A percentile compares a stretch with the other conserved stretches of the same genome.
Conservation (phyloP, 1,140 invertebrate species). For the Bactericera cockerelli region DNA sequence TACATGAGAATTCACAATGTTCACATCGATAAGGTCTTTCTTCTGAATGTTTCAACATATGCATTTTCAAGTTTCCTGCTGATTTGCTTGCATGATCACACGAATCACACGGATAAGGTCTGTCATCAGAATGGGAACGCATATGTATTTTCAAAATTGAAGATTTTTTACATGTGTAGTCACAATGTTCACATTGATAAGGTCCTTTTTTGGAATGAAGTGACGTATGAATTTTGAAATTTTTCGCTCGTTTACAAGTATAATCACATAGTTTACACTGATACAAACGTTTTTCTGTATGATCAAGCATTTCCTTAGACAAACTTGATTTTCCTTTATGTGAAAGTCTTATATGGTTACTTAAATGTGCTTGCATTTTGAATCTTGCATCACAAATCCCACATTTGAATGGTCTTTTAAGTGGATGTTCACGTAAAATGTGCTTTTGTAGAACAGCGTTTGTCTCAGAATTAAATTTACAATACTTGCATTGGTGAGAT, state of each 20-base stretch:
- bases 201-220: constrained; percentile 56
- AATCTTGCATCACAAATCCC: constrained; percentile 43
- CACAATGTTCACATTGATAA: constrained; percentile 43
- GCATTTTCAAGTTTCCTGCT: constrained; percentile 15
- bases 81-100: constrained; percentile 28
- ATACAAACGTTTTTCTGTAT: constrained; percentile 14
- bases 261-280: constrained; percentile 13
- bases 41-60: constrained; percentile 27
- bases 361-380: too few relatives aligned
- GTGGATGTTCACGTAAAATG: background rate
- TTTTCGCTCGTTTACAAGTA: constrained; percentile 9
- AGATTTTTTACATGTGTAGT: constrained; percentile 33
- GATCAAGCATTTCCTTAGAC: constrained; percentile 19
- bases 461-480: too few relatives aligned
- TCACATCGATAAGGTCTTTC: constrained; percentile 15
- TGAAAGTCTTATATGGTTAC: too few relatives aligned
- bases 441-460: constrained; percentile 7
- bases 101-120: constrained; percentile 27
- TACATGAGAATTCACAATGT: constrained; percentile 12
- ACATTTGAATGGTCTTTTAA: constrained; percentile 30
- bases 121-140: constrained; percentile 27
- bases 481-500: too few relatives aligned
- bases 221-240: constrained; percentile 10
- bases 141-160: constrained; percentile 28
- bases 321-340: too few relatives aligned